phyloP scores from a whole-genome alignment of 2,888 invertebrate genomes.

The Sarcophaga subvicina region DNA sequence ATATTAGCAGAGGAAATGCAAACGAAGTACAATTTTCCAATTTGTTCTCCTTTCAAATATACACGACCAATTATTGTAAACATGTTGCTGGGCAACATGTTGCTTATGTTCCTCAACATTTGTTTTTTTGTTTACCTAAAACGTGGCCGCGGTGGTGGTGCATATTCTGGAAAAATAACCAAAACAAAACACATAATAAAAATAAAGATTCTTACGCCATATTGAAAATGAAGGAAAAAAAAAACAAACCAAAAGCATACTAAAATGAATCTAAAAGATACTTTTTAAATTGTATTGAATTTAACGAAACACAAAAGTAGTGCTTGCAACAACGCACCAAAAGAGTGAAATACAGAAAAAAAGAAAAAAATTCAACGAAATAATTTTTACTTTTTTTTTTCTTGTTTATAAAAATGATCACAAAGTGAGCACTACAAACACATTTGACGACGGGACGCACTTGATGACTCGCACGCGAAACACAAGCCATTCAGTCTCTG shows the following conservation, averaged over 20 bases:
- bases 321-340: conserved; percentile 34
- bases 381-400: too few relatives aligned
- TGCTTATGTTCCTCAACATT: conserved; percentile 9
- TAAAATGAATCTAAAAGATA: conserved; percentile 51
- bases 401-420: conserved; percentile 12
- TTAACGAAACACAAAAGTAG: conserved; percentile 34
- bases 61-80: neutral
- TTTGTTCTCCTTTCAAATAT: neutral
- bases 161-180: neutral
- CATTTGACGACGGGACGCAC: conserved; percentile 28
- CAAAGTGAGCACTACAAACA: neutral
- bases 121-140: neutral
- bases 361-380: neutral
- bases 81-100: neutral
- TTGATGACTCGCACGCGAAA: conserved; percentile 46
- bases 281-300: conserved; percentile 9
- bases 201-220: conserved; percentile 3
- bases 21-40: neutral
- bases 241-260: neutral
- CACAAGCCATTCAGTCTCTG: conserved; percentile 74
- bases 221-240: neutral
- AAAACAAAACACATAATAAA: conserved; percentile 28
- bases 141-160: neutral
- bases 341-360: conserved; percentile 14
- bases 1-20: neutral